These are phyloP conservation scores for Pelusios castaneus DNA, from an alignment of 2,113 vertebrate species.

Conservation along the genomic window DNA sequence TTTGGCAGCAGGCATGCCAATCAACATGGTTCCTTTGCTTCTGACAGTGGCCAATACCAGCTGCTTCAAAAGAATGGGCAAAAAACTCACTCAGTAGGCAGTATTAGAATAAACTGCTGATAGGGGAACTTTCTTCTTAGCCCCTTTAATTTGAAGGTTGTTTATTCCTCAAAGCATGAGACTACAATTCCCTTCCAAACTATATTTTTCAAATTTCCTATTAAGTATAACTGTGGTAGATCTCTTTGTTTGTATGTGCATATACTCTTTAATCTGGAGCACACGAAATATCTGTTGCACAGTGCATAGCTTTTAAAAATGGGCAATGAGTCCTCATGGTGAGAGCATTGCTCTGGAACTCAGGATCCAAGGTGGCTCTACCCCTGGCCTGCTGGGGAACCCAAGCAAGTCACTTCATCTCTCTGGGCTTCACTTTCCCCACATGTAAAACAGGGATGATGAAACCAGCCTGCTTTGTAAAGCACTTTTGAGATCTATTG, in stretches of 20 bases:
- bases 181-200: not conserved
- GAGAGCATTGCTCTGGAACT: not conserved
- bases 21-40: conserved; percentile 5
- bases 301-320: not conserved
- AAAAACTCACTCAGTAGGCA: not conserved
- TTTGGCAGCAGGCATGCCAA: conserved; percentile 7
- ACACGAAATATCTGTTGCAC: not conserved
- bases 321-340: not conserved
- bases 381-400: not conserved
- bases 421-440: not conserved
- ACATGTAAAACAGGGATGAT: not conserved
- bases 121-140: not conserved
- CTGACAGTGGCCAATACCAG: not conserved
- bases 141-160: not conserved
- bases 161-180: not conserved
- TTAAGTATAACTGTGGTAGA: not conserved
- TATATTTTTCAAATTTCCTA: not conserved
- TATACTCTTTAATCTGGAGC: not conserved
- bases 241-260: not conserved
- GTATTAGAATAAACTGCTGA: not conserved
- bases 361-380: not conserved
- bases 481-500: not conserved
- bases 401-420: not conserved
- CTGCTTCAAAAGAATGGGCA: not conserved
- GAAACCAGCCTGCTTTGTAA: not conserved